Conservation (phyloP, 2,888 invertebrate genomes). For the Sinentomon sp. region DNA sequence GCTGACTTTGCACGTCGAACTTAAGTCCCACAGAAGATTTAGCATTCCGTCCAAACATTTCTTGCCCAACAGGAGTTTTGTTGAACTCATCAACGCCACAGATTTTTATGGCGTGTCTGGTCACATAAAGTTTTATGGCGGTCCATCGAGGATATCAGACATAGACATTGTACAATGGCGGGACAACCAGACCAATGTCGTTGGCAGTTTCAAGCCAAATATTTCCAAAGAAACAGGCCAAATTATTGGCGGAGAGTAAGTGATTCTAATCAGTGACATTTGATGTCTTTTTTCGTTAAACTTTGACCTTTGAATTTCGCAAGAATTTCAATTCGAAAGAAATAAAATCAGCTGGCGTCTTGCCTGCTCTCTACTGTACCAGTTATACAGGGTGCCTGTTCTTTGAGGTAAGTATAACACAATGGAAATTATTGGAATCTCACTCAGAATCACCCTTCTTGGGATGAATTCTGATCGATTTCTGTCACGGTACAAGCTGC, state of each 20-base stretch:
- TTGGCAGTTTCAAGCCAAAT: conserved; percentile 32
- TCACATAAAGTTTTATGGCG: conserved; percentile 34
- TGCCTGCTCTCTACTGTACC: no score
- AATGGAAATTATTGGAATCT: no score
- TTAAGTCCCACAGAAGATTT: not conserved
- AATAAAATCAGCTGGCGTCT: no score
- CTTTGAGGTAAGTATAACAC: no score
- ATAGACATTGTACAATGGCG: conserved; percentile 32
- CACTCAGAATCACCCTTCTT: no score
- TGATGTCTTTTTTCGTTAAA: no score
- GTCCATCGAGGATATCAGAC: conserved; percentile 30
- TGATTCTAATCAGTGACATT: conserved; percentile 1
- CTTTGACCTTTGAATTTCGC: no score
- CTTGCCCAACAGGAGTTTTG: conserved; percentile 26
- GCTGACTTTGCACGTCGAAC: not conserved
- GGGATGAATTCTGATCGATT: no score
- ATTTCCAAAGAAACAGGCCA: conserved; percentile 23
- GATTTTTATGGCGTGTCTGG: conserved; percentile 48
- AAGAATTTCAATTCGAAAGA: no score
- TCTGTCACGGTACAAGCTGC: no score
- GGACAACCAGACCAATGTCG: conserved; percentile 23
- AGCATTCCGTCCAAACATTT: not conserved
- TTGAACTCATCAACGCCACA: conserved; percentile 31
- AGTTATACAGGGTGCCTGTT: no score
- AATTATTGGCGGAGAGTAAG: conserved; percentile 24